Evolutionary conservation across 1,140 invertebrate species (phyloP).

Genomic region (Aphidius gifuensis): DNA sequence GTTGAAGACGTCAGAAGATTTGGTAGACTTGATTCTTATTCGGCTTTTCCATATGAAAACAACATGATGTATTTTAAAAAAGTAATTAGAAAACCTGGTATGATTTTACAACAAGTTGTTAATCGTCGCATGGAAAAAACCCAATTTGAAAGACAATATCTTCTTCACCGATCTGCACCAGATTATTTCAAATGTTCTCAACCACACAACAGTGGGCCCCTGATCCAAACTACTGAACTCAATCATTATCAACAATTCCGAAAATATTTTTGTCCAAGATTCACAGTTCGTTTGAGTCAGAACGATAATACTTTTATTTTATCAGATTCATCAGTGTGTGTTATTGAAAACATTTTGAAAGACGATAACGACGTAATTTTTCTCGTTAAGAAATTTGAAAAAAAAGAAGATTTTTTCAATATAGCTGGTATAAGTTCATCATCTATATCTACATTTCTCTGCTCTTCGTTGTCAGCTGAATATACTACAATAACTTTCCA

Average conservation of each 20-base stretch:
- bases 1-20: no score
- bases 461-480: no score
- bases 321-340: not conserved
- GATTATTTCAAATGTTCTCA: not conserved
- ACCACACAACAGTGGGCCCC: not conserved
- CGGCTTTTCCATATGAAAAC: no score
- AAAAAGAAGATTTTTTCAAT: slow-evolving; percentile 11
- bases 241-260: not conserved
- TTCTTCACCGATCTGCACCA: not conserved
- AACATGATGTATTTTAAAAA: no score
- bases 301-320: no score
- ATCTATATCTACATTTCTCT: no score
- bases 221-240: not conserved
- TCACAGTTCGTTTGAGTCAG: not conserved
- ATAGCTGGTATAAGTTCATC: slow-evolving; percentile 5
- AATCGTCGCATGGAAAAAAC: not conserved
- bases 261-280: no score
- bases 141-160: not conserved
- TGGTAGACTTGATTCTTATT: no score
- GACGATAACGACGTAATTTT: not conserved
- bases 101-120: no score
- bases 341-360: not conserved
- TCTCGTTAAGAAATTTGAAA: slow-evolving; percentile 4
- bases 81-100: no score
- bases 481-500: no score